Evolutionary conservation across 2,113 vertebrate genomes (phyloP).

Genomic region (Murina feae): DNA sequence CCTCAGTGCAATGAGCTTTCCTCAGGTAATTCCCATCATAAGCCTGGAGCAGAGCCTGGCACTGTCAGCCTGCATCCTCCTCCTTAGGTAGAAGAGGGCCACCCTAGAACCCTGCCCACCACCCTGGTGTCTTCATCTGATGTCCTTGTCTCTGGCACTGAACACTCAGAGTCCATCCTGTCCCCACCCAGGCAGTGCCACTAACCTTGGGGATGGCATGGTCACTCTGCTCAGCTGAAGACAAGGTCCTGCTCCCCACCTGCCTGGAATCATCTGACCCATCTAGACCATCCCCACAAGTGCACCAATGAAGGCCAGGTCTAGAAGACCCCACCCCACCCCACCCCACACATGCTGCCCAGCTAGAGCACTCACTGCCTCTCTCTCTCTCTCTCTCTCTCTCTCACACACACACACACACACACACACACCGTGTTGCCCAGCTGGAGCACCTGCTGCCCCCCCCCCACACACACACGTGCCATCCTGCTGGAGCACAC

Average conservation of each 20-base stretch:
- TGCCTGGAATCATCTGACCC: not conserved
- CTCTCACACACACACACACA: no score
- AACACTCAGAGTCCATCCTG: not conserved
- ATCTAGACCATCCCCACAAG: not conserved
- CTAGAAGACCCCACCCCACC: not conserved
- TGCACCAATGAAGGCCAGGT: not conserved
- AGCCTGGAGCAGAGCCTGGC: not conserved
- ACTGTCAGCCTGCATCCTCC: not conserved
- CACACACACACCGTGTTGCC: not conserved
- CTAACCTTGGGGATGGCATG: not conserved
- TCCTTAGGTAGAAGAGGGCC: not conserved
- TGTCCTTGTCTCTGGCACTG: not conserved
- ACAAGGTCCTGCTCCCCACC: not conserved
- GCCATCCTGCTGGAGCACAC: not conserved
- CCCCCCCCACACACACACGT: not conserved
- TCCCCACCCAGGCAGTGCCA: not conserved
- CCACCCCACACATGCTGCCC: not conserved
- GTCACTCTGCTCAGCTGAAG: not conserved
- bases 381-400: no score
- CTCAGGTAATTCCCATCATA: fast-evolving
- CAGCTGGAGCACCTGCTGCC: not conserved
- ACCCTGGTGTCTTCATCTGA: not conserved
- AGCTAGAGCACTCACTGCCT: not conserved
- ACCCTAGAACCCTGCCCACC: not conserved
- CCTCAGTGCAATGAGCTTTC: not conserved